phyloP scores from a whole-genome alignment of 2,888 invertebrate genomes.

The Polydrusus pterygomalis region DNA sequence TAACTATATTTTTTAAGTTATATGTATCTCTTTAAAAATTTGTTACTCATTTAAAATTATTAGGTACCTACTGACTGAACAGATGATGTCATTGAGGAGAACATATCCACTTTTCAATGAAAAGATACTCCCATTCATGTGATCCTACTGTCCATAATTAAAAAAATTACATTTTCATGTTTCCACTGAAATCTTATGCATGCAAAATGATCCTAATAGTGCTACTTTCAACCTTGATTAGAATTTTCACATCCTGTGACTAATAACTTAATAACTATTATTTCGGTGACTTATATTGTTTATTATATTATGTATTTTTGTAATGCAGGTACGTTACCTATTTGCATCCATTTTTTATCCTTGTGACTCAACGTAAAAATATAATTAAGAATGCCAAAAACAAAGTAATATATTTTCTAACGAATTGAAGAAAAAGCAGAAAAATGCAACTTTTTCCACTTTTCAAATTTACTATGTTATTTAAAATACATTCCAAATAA shows the following conservation, averaged over 20 bases:
- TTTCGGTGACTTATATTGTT: constrained; percentile 16
- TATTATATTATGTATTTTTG: not conserved
- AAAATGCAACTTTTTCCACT: not conserved
- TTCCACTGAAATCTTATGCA: not conserved
- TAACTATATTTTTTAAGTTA: too few species aligned
- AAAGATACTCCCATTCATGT: too few species aligned
- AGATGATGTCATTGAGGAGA: too few species aligned
- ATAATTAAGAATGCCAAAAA: not conserved
- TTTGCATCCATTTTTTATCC: not conserved
- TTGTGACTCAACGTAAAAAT: not conserved
- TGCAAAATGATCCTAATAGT: not conserved
- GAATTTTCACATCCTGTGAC: constrained; percentile 16
- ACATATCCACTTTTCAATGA: too few species aligned
- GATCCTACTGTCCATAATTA: too few species aligned
- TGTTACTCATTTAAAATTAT: too few species aligned
- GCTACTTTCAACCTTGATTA: not conserved
- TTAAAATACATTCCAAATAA: constrained; percentile 23
- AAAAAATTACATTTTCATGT: not conserved
- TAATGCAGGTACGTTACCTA: not conserved
- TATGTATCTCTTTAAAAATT: too few species aligned
- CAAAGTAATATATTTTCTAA: not conserved
- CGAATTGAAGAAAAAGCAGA: too few species aligned
- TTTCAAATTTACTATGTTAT: not conserved
- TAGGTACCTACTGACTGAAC: too few species aligned
- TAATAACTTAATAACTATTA: constrained; percentile 2